phyloP scores from a whole-genome alignment of 1,140 invertebrate species.

The Caerostris extrusa region DNA sequence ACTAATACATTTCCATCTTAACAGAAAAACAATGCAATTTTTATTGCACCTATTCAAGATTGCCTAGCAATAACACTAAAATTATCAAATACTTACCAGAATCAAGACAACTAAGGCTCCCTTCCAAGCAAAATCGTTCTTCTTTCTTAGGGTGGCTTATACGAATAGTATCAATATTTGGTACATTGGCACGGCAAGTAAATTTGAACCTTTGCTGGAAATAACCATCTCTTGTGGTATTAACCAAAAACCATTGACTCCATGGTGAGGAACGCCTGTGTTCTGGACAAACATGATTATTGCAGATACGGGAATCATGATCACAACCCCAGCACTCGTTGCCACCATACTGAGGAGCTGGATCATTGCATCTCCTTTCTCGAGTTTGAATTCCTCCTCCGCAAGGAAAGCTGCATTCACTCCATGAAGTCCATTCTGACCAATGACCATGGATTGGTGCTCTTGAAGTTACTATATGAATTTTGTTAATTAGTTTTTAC shows the following conservation, averaged over 20 bases:
- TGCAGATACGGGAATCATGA: conserved; percentile 86
- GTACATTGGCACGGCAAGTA: conserved; percentile 88
- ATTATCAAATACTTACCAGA: conserved; percentile 72
- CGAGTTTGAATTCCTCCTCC: conserved; percentile 81
- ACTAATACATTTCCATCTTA: no score
- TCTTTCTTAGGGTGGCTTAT: conserved; percentile 89
- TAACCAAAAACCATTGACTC: conserved; percentile 88
- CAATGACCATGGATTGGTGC: conserved; percentile 78
- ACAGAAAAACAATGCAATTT: no score
- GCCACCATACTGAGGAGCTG: conserved; percentile 70
- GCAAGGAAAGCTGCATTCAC: conserved; percentile 80
- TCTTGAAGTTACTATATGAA: conserved; percentile 15
- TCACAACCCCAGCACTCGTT: conserved; percentile 86
- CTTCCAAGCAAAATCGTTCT: conserved; percentile 87
- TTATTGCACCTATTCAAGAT: no score
- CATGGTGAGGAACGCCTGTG: conserved; percentile 87
- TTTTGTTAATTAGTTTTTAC: not conserved
- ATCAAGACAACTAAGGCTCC: conserved; percentile 83
- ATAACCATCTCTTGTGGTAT: conserved; percentile 84
- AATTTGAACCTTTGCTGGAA: conserved; percentile 89
- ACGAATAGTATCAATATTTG: conserved; percentile 85
- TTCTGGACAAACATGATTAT: conserved; percentile 86
- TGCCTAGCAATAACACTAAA: conserved; percentile 59
- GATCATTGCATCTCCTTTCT: conserved; percentile 85
- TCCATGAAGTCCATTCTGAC: conserved; percentile 82